Percentiles rank a stretch among this genome's conserved stretches.
phyloP scores from a whole-genome alignment of 2,888 invertebrate species.

The Alsophila aescularia region DNA sequence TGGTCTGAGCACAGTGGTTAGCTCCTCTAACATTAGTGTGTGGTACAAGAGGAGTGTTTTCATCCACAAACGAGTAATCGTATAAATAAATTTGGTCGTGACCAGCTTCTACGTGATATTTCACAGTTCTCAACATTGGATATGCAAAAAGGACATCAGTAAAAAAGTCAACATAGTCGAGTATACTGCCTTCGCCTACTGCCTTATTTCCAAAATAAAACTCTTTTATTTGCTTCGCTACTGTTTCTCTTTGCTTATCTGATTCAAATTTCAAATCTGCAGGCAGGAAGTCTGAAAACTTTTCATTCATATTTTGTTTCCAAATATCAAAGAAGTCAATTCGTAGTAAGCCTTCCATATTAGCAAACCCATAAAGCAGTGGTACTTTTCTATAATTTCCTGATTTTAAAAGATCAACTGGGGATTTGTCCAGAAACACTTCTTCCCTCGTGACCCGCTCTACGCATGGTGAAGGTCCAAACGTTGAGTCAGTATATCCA shows the following conservation, averaged over 20 bases:
- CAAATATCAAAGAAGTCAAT: conserved; percentile 45
- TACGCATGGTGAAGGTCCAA: conserved; percentile 45
- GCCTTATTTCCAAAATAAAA: conserved; percentile 50
- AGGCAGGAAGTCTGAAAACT: conserved; percentile 62
- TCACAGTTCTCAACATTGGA: conserved; percentile 41
- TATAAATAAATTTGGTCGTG: conserved; percentile 50
- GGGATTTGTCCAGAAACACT: conserved; percentile 50
- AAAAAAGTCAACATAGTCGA: conserved; percentile 51
- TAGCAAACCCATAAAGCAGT: conserved; percentile 54
- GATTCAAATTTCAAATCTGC: conserved; percentile 51
- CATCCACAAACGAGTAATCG: conserved; percentile 49
- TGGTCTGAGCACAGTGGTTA: conserved; percentile 46
- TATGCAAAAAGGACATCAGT: conserved; percentile 48
- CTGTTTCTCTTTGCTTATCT: conserved; percentile 43
- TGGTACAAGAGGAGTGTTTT: conserved; percentile 34
- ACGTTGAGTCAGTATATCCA: conserved; percentile 23
- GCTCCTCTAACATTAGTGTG: conserved; percentile 46
- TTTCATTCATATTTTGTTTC: conserved; percentile 56
- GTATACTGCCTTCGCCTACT: conserved; percentile 39
- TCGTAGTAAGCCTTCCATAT: conserved; percentile 59
- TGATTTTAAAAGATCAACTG: conserved; percentile 49
- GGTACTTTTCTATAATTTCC: conserved; percentile 51
- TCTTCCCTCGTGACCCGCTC: conserved; percentile 36
- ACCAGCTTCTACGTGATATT: conserved; percentile 43
- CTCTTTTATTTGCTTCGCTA: conserved; percentile 47